Evolutionary conservation across 2,797 vertebrate species (phyloP).

Genomic region (Crenuchus spilurus): DNA sequence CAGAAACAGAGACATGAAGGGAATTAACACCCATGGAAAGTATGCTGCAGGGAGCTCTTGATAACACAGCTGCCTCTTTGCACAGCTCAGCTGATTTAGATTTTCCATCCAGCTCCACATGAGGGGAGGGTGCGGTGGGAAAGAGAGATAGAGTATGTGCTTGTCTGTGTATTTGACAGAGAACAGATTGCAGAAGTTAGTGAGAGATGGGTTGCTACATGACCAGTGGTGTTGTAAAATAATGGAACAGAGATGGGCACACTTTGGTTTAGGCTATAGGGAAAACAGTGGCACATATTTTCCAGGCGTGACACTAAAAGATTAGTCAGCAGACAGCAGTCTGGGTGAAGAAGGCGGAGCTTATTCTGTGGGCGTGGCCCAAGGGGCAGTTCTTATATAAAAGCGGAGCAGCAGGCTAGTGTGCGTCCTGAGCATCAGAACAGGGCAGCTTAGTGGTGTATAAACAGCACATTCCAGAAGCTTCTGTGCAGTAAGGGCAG

Average conservation of each 20-base stretch:
- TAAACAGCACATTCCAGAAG: constrained; percentile 34
- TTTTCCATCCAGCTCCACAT: constrained; percentile 53
- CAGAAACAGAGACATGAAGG: constrained; percentile 22
- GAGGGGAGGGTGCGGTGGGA: constrained; percentile 30
- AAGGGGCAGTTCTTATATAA: constrained; percentile 38
- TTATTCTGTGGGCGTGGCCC: constrained; percentile 16
- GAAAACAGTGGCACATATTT: constrained; percentile 54
- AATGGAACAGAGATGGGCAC: constrained; percentile 31
- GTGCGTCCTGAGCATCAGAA: constrained; percentile 25
- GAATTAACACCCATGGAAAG: constrained; percentile 58
- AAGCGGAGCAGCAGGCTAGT: constrained; percentile 21
- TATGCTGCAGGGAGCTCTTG: constrained; percentile 57
- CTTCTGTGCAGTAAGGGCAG: background rate
- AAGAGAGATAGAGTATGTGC: constrained; percentile 12
- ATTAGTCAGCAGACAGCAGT: constrained; percentile 57
- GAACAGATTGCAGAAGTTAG: constrained; percentile 17
- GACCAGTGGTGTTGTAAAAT: constrained; percentile 41
- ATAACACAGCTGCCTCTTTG: constrained; percentile 60
- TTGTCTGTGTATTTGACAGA: background rate
- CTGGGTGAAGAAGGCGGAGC: constrained; percentile 38
- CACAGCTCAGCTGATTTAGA: constrained; percentile 58
- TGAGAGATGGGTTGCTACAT: constrained; percentile 35
- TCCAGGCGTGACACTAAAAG: constrained; percentile 51
- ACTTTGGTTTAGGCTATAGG: constrained; percentile 35
- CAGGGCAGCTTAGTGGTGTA: background rate